Percentiles rank a stretch among this genome's conserved stretches.
Conservation (phyloP, 37 sponge, comb jelly and placozoan genomes). For the Geodia barretti region DNA sequence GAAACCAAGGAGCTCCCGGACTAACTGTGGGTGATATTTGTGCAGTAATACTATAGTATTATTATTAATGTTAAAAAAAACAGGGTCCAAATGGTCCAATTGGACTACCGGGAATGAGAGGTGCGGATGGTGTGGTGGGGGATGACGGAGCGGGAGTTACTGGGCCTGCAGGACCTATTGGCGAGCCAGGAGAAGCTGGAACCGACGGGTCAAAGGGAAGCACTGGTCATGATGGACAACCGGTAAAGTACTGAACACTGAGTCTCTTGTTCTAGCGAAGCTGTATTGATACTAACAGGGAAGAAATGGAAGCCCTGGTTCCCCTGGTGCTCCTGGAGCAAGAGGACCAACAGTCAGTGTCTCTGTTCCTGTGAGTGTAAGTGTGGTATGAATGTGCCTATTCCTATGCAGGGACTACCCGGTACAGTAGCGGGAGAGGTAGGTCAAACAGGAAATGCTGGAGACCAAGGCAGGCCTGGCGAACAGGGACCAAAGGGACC, state of each 20-base stretch:
- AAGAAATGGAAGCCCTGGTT: conserved; percentile 39
- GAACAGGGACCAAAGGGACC: conserved; percentile 40
- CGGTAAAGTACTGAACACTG: conserved; percentile 28
- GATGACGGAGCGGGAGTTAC: conserved; percentile 63
- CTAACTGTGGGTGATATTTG: conserved; percentile 31
- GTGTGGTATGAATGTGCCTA: neutral
- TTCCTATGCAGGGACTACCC: conserved; percentile 9
- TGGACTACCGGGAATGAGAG: conserved; percentile 54
- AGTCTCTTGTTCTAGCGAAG: too few relatives aligned
- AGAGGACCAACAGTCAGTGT: conserved; percentile 56
- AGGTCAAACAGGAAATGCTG: conserved; percentile 18
- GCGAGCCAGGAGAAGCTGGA: conserved; percentile 47
- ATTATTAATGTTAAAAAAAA: too few relatives aligned
- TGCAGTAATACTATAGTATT: neutral
- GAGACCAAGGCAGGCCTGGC: conserved; percentile 3
- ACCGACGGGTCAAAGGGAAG: conserved; percentile 49
- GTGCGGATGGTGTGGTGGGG: conserved; percentile 39
- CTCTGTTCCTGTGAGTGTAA: neutral
- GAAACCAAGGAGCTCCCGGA: conserved; percentile 60
- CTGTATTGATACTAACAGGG: too few relatives aligned
- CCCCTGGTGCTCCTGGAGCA: conserved; percentile 58
- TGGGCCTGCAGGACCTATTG: conserved; percentile 57
- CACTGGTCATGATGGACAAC: conserved; percentile 44
- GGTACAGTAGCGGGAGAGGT: conserved; percentile 2
- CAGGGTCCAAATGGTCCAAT: conserved; percentile 56